Conservation (phyloP, 2,113 vertebrate species). For the Reinhardtius hippoglossoides region DNA sequence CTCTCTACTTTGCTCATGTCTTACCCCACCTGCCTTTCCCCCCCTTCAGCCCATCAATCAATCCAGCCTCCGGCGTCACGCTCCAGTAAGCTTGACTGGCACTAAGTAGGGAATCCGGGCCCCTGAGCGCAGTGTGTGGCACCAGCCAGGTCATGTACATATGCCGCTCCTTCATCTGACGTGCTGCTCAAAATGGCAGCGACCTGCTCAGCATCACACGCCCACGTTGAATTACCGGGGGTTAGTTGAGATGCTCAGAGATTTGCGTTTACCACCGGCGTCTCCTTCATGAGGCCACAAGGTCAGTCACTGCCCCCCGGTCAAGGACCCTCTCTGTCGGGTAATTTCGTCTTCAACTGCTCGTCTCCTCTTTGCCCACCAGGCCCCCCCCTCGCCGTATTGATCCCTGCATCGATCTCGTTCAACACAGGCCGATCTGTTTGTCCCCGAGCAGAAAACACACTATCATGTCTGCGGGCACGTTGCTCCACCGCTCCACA, state of each 20-base stretch:
- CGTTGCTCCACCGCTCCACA: conserved; percentile 41
- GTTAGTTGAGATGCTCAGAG: no score
- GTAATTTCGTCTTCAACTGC: conserved; percentile 16
- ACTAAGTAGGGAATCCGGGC: conserved; percentile 42
- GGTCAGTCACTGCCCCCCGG: neutral
- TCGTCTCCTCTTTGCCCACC: conserved; percentile 8
- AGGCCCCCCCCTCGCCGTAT: conserved; percentile 9
- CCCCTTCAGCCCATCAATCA: conserved; percentile 53
- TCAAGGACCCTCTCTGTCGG: conserved; percentile 42
- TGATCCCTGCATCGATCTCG: conserved; percentile 52
- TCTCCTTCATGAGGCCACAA: neutral
- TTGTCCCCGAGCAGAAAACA: conserved; percentile 31
- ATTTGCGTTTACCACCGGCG: neutral
- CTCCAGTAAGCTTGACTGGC: conserved; percentile 72
- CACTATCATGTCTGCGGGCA: conserved; percentile 46
- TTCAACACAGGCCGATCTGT: conserved; percentile 25
- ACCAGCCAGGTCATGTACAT: conserved; percentile 1
- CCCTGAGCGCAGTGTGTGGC: conserved; percentile 32
- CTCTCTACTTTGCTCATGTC: conserved; percentile 16
- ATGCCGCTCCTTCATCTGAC: conserved; percentile 5
- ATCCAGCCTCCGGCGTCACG: conserved; percentile 24
- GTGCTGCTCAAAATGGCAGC: conserved; percentile 36
- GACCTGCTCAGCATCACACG: neutral
- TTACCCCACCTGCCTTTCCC: conserved; percentile 29
- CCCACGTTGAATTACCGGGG: no score